Percentiles rank a stretch among this genome's conserved stretches.
These are phyloP conservation scores for Synergus gifuensis DNA, from an alignment of 2,888 invertebrate species.

Conservation along the genomic window DNA sequence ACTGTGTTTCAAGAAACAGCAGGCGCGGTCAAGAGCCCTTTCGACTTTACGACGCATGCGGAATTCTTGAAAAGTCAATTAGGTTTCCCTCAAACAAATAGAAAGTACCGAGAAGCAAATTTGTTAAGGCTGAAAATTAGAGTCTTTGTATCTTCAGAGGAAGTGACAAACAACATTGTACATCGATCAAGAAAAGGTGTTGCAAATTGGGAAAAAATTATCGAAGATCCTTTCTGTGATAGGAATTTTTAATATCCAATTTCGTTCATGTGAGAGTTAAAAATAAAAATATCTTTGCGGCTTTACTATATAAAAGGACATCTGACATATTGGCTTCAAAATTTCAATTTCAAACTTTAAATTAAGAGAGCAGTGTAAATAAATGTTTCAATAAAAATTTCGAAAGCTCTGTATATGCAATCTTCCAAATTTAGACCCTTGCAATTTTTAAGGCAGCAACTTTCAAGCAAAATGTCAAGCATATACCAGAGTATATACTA, in stretches of 20 bases:
- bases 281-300: neutral
- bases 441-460: no score
- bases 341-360: neutral
- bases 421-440: no score
- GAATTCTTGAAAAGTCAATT: neutral
- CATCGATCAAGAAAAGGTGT: neutral
- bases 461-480: no score
- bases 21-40: constrained; percentile 17
- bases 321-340: neutral
- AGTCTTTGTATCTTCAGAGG: neutral
- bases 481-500: no score
- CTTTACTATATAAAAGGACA: neutral
- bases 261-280: no score
- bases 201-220: neutral
- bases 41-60: neutral
- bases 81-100: neutral
- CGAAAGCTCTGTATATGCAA: neutral
- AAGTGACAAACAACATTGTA: neutral
- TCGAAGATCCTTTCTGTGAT: no score
- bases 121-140: neutral
- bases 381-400: neutral
- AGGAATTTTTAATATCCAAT: no score
- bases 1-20: constrained; percentile 45
- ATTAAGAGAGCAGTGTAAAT: neutral
- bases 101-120: neutral